These are phyloP conservation scores for Eulemur coronatus DNA, from an alignment of 2,797 vertebrate species.

Conservation along the genomic window DNA sequence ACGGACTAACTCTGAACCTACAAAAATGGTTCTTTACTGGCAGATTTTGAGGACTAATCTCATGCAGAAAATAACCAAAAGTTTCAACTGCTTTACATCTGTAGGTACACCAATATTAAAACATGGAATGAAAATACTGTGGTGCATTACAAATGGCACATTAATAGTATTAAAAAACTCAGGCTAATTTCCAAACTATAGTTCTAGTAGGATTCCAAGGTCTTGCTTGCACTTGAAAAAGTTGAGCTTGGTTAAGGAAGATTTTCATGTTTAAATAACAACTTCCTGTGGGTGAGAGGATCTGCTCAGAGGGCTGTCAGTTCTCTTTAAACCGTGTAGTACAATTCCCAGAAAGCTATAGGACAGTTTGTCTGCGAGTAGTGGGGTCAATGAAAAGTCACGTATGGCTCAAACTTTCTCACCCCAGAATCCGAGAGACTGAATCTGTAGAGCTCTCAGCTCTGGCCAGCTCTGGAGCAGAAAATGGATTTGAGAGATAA, in stretches of 20 bases:
- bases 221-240: neutral
- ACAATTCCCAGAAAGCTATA: constrained; percentile 50
- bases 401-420: constrained; percentile 37
- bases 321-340: constrained; percentile 38
- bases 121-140: neutral
- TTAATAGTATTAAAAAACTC: constrained; percentile 3
- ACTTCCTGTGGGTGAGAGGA: constrained; percentile 4
- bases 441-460: neutral
- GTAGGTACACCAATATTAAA: neutral
- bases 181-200: neutral
- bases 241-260: constrained; percentile 4
- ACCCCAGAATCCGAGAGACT: constrained; percentile 16
- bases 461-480: neutral
- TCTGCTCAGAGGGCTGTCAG: constrained; percentile 52
- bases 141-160: neutral
- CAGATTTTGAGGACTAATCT: neutral
- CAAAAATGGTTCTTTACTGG: neutral
- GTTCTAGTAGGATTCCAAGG: neutral
- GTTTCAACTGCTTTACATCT: neutral
- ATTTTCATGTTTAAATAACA: constrained; percentile 55
- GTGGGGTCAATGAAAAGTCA: constrained; percentile 64
- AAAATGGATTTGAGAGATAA: constrained; percentile 65
- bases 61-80: neutral
- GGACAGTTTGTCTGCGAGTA: neutral
- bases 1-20: neutral